These are phyloP conservation scores for Polypterus bichir DNA, from an alignment of 2,113 vertebrate genomes.

Conservation along the genomic window DNA sequence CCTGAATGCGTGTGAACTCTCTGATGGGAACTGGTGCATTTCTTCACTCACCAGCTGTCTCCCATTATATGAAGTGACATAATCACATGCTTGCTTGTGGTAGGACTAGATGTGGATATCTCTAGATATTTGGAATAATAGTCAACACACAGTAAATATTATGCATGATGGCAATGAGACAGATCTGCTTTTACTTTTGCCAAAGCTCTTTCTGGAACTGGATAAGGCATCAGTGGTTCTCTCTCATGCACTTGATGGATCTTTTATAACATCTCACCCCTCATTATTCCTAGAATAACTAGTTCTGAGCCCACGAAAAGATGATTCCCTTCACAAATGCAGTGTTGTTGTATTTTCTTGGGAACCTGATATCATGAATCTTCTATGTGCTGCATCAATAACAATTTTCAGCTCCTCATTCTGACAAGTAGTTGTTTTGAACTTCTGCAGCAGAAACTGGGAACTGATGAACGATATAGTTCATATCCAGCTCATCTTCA, in stretches of 20 bases:
- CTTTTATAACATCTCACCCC: constrained; percentile 8
- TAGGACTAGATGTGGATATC: constrained; percentile 1
- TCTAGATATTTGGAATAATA: constrained; percentile 8
- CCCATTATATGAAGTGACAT: constrained; percentile 2
- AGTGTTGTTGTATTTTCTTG: constrained; percentile 6
- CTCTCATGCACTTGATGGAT: constrained; percentile 8
- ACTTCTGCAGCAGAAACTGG: neutral
- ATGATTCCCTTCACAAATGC: neutral
- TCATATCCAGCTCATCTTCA: neutral
- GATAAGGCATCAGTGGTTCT: constrained; percentile 7
- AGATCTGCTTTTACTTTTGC: constrained; percentile 11
- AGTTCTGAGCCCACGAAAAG: constrained; percentile 5
- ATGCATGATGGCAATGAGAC: constrained; percentile 7
- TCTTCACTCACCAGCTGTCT: neutral
- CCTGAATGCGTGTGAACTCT: neutral
- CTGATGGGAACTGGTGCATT: neutral
- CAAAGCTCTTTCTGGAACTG: constrained; percentile 11
- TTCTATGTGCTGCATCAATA: neutral
- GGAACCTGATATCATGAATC: neutral
- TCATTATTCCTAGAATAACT: constrained; percentile 1
- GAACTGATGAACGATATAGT: neutral
- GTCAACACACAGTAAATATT: constrained; percentile 12
- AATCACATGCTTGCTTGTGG: constrained; percentile 9
- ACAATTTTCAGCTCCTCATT: neutral
- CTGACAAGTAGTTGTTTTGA: neutral